Conservation (phyloP, 1,140 invertebrate genomes). For the Drosophila lini region DNA sequence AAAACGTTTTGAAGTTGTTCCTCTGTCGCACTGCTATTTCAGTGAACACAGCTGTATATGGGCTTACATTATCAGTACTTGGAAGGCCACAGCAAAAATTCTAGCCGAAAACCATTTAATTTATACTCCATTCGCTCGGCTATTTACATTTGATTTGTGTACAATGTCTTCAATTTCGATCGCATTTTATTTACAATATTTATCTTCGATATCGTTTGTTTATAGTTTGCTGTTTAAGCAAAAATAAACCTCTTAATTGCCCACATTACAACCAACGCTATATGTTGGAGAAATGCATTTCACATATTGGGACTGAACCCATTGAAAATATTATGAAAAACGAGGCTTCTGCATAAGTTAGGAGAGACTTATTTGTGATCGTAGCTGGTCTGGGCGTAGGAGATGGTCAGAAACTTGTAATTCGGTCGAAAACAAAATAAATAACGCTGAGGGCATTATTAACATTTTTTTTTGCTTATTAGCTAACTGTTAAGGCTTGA, state of each 20-base stretch:
- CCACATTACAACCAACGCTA: slow-evolving; percentile 13
- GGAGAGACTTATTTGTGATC: slow-evolving; percentile 7
- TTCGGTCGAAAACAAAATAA: slow-evolving; percentile 56
- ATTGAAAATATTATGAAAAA: slow-evolving; percentile 40
- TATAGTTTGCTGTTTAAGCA: slow-evolving; percentile 20
- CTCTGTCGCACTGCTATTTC: no score
- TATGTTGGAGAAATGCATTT: slow-evolving; percentile 62
- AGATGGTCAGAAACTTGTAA: slow-evolving; percentile 75
- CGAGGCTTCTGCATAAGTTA: slow-evolving; percentile 58
- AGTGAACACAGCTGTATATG: no score
- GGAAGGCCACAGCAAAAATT: slow-evolving; percentile 1
- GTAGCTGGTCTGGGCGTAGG: slow-evolving; percentile 38
- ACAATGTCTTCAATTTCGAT: slow-evolving; percentile 39
- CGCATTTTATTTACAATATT: slow-evolving; percentile 16
- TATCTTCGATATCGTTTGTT: slow-evolving; percentile 12
- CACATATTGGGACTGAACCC: slow-evolving; percentile 26
- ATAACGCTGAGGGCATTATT: slow-evolving; percentile 59
- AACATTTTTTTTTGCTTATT: slow-evolving; percentile 55
- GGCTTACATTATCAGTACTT: slow-evolving; percentile 13
- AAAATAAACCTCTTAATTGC: slow-evolving; percentile 32
- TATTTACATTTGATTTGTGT: slow-evolving; percentile 47
- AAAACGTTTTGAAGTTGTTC: no score
- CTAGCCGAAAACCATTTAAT: slow-evolving; percentile 22
- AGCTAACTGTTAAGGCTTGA: slow-evolving; percentile 50
- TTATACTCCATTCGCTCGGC: no score